A percentile compares a stretch with the other conserved stretches of the same genome.
Evolutionary conservation across 2,797 vertebrate genomes (phyloP).

Genomic region (Melanotaenia boesemani): DNA sequence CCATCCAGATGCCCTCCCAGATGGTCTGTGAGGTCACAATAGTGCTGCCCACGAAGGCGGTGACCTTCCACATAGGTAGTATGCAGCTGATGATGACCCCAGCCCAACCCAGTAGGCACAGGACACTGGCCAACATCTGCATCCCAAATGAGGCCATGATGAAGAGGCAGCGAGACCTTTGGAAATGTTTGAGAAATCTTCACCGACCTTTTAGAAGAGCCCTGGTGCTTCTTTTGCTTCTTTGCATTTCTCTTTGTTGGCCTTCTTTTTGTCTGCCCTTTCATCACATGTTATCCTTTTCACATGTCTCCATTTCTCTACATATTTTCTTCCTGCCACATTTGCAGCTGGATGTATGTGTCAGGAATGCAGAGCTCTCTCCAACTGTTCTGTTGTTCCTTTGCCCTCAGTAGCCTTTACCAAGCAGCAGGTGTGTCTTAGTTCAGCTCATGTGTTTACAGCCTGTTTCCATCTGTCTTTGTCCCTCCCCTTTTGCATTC

Average conservation of each 20-base stretch:
- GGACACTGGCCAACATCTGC: slow-evolving; percentile 80
- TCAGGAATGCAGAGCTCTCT: not conserved
- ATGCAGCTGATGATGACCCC: slow-evolving; percentile 76
- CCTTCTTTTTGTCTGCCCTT: slow-evolving; percentile 17
- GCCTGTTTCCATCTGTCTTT: slow-evolving; percentile 19
- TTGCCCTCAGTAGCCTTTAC: slow-evolving; percentile 19
- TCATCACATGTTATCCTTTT: slow-evolving; percentile 15
- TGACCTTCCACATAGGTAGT: slow-evolving; percentile 85
- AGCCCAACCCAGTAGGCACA: slow-evolving; percentile 82
- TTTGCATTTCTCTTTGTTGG: not conserved
- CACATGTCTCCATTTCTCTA: slow-evolving; percentile 14
- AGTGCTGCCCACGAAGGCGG: slow-evolving; percentile 82
- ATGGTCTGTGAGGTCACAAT: slow-evolving; percentile 82
- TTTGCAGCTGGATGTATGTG: slow-evolving; percentile 7
- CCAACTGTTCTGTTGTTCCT: not conserved
- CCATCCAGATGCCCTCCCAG: slow-evolving; percentile 88
- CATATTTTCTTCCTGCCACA: not conserved
- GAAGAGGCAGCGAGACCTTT: not conserved
- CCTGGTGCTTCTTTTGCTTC: slow-evolving; percentile 14
- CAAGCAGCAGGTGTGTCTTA: slow-evolving; percentile 35
- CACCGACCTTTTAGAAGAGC: slow-evolving; percentile 9
- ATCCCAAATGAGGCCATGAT: slow-evolving; percentile 81
- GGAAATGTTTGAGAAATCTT: not conserved
- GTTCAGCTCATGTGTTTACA: slow-evolving; percentile 58
- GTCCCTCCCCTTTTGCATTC: slow-evolving; percentile 33